Evolutionary conservation across 2,888 invertebrate genomes (phyloP).

Genomic region (Aleiodes leptofemur): DNA sequence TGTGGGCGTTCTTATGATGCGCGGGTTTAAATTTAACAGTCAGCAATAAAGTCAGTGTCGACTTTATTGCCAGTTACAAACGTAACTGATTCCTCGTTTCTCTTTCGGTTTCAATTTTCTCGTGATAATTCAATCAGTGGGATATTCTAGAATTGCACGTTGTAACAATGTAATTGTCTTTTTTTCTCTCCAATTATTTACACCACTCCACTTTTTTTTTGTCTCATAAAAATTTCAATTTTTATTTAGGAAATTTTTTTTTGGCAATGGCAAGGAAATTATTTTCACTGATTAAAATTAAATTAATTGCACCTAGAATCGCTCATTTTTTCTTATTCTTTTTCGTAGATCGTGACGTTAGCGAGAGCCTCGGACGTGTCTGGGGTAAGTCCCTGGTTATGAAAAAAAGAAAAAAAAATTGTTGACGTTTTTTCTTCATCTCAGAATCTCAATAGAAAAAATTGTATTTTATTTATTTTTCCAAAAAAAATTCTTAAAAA

Average conservation of each 20-base stretch:
- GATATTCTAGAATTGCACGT: neutral
- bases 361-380: conserved; percentile 57
- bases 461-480: conserved; percentile 5
- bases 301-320: conserved; percentile 38
- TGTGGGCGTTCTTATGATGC: conserved; percentile 1
- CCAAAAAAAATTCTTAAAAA: neutral
- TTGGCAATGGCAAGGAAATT: neutral
- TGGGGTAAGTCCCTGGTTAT: conserved; percentile 59
- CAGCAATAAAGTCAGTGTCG: conserved; percentile 20
- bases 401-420: conserved; percentile 41
- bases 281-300: neutral
- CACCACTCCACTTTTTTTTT: neutral
- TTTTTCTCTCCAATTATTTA: too few relatives aligned
- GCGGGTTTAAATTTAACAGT: conserved; percentile 21
- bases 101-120: conserved; percentile 7
- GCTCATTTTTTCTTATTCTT: conserved; percentile 53
- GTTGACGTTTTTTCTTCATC: conserved; percentile 11
- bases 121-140: conserved; percentile 3
- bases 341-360: conserved; percentile 57
- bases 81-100: conserved; percentile 10
- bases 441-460: conserved; percentile 10
- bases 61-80: conserved; percentile 13
- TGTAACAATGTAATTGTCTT: too few relatives aligned
- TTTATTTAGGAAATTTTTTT: neutral
- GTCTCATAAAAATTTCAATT: neutral